Percentiles rank a stretch among this genome's conserved stretches.
Evolutionary conservation across 2,888 invertebrate genomes (phyloP).

Genomic region (Perithous albicinctus): DNA sequence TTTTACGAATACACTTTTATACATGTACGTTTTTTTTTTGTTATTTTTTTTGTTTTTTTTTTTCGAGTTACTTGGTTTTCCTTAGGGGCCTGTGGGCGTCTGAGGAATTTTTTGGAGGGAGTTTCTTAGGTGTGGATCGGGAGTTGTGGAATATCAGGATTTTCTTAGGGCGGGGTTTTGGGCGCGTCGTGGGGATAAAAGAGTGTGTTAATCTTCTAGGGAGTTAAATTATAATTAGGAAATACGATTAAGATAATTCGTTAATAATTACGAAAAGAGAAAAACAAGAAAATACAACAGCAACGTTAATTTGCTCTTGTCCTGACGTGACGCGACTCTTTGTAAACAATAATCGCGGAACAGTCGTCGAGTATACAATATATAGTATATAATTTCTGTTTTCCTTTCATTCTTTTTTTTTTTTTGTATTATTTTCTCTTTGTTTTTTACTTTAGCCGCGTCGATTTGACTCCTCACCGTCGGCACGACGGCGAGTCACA

Average conservation of each 20-base stretch:
- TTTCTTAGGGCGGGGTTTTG: neutral
- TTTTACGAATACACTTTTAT: constrained; percentile 73
- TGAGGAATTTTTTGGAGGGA: constrained; percentile 34
- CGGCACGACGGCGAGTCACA: constrained; percentile 22
- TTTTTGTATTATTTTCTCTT: constrained; percentile 12
- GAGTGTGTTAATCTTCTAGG: constrained; percentile 75
- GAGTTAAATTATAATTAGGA: constrained; percentile 82
- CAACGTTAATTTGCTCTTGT: constrained; percentile 73
- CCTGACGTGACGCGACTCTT: constrained; percentile 68
- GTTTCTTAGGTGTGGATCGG: constrained; percentile 25
- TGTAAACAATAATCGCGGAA: constrained; percentile 46
- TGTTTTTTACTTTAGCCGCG: constrained; percentile 20
- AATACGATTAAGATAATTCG: constrained; percentile 81
- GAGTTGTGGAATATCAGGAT: constrained; percentile 10
- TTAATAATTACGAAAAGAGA: constrained; percentile 81
- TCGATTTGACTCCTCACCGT: constrained; percentile 8
- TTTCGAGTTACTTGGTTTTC: constrained; percentile 70
- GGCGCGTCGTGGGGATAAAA: neutral
- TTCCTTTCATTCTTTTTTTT: constrained; percentile 38
- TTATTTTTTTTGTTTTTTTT: too few species aligned
- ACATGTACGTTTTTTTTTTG: constrained; percentile 75
- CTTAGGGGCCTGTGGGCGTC: constrained; percentile 60
- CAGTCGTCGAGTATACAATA: constrained; percentile 31
- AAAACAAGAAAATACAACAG: constrained; percentile 81
- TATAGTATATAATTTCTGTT: constrained; percentile 26